Percentiles rank a stretch among this genome's conserved stretches.
Conservation (phyloP, 1,140 invertebrate species). For the Leptopilina clavipes region DNA sequence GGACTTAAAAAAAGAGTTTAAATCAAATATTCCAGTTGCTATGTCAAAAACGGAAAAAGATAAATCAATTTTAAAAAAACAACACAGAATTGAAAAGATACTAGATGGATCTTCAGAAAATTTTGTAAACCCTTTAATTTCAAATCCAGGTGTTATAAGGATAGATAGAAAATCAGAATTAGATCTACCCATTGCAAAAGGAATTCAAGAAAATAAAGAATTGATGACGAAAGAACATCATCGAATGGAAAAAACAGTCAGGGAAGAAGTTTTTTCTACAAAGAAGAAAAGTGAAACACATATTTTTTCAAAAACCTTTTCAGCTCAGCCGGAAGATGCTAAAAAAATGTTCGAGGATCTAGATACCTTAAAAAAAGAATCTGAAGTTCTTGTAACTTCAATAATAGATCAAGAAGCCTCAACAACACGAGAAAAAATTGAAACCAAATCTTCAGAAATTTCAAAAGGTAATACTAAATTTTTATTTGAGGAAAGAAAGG, state of each 20-base stretch:
- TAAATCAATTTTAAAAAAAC: constrained; percentile 44
- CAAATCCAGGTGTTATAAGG: neutral
- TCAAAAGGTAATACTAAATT: constrained; percentile 59
- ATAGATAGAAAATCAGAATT: constrained; percentile 57
- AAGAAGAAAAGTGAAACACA: constrained; percentile 59
- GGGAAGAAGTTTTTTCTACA: constrained; percentile 61
- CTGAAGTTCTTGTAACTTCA: constrained; percentile 54
- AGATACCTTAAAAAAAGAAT: constrained; percentile 44
- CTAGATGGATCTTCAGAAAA: neutral
- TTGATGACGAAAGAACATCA: constrained; percentile 42
- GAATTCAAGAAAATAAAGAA: constrained; percentile 46
- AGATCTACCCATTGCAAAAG: constrained; percentile 67
- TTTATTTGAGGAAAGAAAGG: constrained; percentile 64
- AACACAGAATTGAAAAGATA: constrained; percentile 39
- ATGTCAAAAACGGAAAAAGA: constrained; percentile 59
- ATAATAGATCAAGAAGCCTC: constrained; percentile 63
- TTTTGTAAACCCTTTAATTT: neutral
- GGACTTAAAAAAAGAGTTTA: constrained; percentile 58
- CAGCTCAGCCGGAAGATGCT: constrained; percentile 50
- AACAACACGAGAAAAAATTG: constrained; percentile 62
- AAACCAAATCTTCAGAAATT: constrained; percentile 63
- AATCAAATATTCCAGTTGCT: constrained; percentile 66
- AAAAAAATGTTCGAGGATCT: constrained; percentile 59
- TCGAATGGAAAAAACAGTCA: constrained; percentile 60
- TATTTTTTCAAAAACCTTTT: constrained; percentile 58